Conservation (phyloP, 2,113 vertebrate genomes). For the Ptilorrhoa leucosticta region DNA sequence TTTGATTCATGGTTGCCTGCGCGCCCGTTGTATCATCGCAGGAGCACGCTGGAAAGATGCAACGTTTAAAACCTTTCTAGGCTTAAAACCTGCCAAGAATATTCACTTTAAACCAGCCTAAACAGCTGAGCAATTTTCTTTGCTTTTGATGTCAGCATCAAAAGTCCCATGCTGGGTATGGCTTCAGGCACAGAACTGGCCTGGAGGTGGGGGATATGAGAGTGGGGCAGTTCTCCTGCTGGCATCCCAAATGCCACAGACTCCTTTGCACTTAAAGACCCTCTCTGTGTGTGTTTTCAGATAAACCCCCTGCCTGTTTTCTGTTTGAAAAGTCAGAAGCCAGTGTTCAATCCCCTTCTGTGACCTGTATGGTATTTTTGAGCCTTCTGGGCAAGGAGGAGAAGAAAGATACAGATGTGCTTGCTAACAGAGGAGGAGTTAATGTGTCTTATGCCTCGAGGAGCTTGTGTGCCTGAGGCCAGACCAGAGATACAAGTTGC, state of each 20-base stretch:
- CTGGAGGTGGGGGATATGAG: neutral
- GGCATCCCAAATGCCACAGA: neutral
- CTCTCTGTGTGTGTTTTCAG: neutral
- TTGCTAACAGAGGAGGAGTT: neutral
- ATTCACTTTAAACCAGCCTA: neutral
- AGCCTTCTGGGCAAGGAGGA: neutral
- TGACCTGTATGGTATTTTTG: neutral
- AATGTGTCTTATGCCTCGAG: neutral
- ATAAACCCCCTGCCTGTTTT: neutral
- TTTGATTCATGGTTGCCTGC: neutral
- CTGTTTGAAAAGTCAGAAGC: neutral
- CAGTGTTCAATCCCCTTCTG: neutral
- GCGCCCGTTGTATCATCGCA: accelerated
- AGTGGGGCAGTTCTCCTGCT: neutral
- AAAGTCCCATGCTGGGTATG: neutral
- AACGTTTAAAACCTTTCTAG: neutral
- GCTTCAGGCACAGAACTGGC: neutral
- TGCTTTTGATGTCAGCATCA: neutral
- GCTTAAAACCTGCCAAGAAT: neutral
- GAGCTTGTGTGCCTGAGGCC: neutral
- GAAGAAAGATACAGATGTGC: neutral
- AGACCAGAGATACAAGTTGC: neutral
- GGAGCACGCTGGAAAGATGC: neutral
- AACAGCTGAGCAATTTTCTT: neutral
- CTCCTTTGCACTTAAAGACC: neutral